Base-by-base conservation (phyloP, 2,888 invertebrate genomes). In the Trichopoda pennipes region DNA sequence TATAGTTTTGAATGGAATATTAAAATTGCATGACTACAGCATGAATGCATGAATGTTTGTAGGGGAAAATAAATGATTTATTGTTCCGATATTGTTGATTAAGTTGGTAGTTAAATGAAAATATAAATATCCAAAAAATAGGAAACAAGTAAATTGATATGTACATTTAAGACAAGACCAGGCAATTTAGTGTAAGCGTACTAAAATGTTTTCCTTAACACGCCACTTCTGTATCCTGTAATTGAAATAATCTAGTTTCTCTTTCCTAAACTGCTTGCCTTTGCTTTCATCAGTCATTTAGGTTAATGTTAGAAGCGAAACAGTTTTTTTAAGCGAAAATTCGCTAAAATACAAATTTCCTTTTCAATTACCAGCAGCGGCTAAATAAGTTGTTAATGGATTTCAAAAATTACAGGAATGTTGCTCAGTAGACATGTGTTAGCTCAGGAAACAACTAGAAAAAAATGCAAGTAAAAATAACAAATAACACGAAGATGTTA, bases 191-290 rank as follows among this genome's bases (percentile, higher is more conserved):
- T 51, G 53, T 55, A 61, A 80, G 42, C 55, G 21, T 14, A 44
- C 0, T 17, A 47, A 61, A 38, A 55, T 55, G 3, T 17, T 74
- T 80, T 49, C 68, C 35, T 80, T 68, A 68, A 55, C 79, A 80
- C 73, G 79, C 79, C 73, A 80, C 49, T 16, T n/a, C 53, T 32
- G 49, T 51, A 80, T 80, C 73, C 79, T 80, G 68, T 32, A 17
- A 56, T 35, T 51, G 58, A 60, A 44, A 58, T 55, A 69, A 77
- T 61, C 19, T 38, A 35, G 55, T 47, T 12, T 6, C 72, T n/a
- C 49, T 66, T 68, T 3, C 49, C 23, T 9, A 47, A 14, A 28
- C 32, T 23, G 10, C 12, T 19, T 49, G 28, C 16, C 10, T 55
- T 35, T 16, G 14, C 12, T 2, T 21, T 49, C 23, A 12, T 53